A percentile compares a stretch with the other conserved stretches of the same genome.
Conservation (phyloP, 2,797 vertebrate species). For the Sebastes oblongus region DNA sequence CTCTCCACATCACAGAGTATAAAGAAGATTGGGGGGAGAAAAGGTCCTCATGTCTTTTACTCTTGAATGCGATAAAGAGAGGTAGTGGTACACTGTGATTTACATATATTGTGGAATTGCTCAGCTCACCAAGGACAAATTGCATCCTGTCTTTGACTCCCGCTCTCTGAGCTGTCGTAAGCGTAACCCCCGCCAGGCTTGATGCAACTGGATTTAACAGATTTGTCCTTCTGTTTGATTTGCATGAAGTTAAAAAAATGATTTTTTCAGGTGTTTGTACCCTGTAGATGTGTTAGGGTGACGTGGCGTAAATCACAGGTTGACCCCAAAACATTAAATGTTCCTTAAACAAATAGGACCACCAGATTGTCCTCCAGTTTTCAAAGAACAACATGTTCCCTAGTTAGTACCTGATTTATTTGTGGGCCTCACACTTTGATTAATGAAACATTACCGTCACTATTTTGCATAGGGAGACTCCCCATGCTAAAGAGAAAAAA, state of each 20-base stretch:
- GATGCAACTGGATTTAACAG: conserved; percentile 17
- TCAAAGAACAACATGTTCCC: not conserved
- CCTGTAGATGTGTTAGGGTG: not conserved
- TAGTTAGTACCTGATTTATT: not conserved
- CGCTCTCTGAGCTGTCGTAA: conserved; percentile 23
- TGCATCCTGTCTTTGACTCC: conserved; percentile 33
- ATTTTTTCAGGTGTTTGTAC: not conserved
- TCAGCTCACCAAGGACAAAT: conserved; percentile 37
- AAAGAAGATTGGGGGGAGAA: conserved; percentile 39
- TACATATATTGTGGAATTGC: conserved; percentile 57
- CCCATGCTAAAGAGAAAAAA: not conserved
- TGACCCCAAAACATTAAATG: not conserved
- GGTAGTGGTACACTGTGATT: conserved; percentile 45
- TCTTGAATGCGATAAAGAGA: conserved; percentile 61
- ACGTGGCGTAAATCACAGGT: not conserved
- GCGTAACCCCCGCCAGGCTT: conserved; percentile 23
- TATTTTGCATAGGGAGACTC: not conserved
- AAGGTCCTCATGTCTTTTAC: conserved; percentile 53
- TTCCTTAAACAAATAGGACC: not conserved
- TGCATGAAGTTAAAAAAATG: not conserved
- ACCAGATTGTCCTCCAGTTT: not conserved
- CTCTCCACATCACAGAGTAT: conserved; percentile 43
- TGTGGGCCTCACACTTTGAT: not conserved
- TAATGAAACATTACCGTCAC: not conserved
- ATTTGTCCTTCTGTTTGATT: conserved; percentile 11